These are phyloP conservation scores for Clarias macrocephalus DNA, from an alignment of 2,113 vertebrate genomes.

Conservation along the genomic window DNA sequence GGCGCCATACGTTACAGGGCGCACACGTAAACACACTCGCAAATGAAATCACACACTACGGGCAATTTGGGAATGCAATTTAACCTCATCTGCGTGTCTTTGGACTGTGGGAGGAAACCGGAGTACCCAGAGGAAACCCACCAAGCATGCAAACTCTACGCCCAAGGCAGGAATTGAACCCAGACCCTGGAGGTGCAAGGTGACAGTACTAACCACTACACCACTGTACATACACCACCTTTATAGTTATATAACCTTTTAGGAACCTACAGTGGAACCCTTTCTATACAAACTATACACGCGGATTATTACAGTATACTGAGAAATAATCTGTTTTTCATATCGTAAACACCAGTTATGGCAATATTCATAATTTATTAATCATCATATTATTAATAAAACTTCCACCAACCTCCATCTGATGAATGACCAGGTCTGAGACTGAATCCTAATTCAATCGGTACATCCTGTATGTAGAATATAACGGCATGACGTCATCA, in stretches of 20 bases:
- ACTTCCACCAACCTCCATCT: conserved; percentile 16
- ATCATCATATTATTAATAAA: not conserved
- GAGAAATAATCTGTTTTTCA: not conserved
- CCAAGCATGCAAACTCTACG: too few species aligned
- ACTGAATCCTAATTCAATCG: not conserved
- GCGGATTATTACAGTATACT: not conserved
- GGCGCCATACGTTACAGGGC: too few species aligned
- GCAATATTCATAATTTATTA: not conserved
- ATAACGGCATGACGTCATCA: not conserved
- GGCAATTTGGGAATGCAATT: too few species aligned
- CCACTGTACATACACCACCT: too few species aligned
- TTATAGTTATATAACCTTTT: not conserved
- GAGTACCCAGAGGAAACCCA: too few species aligned
- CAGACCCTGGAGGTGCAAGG: too few species aligned
- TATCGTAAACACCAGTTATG: not conserved
- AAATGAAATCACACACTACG: too few species aligned
- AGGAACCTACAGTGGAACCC: not conserved
- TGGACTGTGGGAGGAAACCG: too few species aligned
- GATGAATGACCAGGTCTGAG: not conserved
- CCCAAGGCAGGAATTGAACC: too few species aligned
- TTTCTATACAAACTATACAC: not conserved
- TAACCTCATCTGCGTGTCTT: too few species aligned
- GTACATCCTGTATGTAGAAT: not conserved
- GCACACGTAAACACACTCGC: too few species aligned
- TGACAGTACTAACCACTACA: too few species aligned